Evolutionary conservation across 2,797 vertebrate genomes (phyloP).

Genomic region (Xenops minutus): DNA sequence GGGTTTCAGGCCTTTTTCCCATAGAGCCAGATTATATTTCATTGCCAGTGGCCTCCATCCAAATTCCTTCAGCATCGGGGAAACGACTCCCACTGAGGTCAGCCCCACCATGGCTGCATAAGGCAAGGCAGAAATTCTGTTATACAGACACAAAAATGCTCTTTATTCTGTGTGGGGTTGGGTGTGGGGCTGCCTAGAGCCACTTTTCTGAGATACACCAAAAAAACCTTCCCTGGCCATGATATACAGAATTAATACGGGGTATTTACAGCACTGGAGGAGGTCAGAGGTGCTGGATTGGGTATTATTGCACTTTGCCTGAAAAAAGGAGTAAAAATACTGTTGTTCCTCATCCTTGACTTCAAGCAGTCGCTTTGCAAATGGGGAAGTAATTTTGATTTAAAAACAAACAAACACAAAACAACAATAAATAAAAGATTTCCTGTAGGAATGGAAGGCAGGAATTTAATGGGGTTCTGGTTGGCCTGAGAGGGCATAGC

Average conservation of each 20-base stretch:
- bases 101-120: not conserved
- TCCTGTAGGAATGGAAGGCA: not conserved
- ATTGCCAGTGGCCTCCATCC: not conserved
- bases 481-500: not conserved
- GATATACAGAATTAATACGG: too few relatives aligned
- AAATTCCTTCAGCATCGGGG: not conserved
- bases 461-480: not conserved
- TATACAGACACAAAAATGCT: not conserved
- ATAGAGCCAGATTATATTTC: not conserved
- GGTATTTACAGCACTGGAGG: too few relatives aligned
- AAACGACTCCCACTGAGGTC: not conserved
- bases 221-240: too few relatives aligned
- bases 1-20: constrained; percentile 50
- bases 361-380: not conserved
- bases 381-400: not conserved
- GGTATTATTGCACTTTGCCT: not conserved
- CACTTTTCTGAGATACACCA: too few relatives aligned
- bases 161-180: rapidly evolving
- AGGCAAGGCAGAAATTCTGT: not conserved
- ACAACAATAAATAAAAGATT: rapidly evolving
- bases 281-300: not conserved
- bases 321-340: not conserved
- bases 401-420: not conserved
- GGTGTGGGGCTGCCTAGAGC: too few relatives aligned
- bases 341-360: rapidly evolving